Conservation (phyloP, 2,797 vertebrate species). For the Falco rusticolus region DNA sequence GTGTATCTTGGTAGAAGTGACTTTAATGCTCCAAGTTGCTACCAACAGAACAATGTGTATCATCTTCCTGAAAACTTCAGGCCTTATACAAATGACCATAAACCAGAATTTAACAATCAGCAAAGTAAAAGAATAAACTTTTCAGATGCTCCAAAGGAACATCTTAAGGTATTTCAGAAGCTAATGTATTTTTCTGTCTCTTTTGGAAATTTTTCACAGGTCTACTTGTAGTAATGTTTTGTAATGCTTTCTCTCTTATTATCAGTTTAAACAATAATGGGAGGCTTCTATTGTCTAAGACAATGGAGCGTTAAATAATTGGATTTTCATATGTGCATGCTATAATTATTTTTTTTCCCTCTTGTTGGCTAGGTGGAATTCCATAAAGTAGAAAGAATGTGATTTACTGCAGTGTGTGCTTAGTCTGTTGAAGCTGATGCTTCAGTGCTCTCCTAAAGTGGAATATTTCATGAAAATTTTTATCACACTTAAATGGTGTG, state of each 20-base stretch:
- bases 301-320: not conserved
- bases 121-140: slow-evolving; percentile 67
- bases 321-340: not conserved
- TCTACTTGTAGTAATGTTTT: not conserved
- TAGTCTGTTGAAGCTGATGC: not conserved
- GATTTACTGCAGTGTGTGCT: not conserved
- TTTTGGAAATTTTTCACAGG: not conserved
- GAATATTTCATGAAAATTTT: not conserved
- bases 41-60: slow-evolving; percentile 72
- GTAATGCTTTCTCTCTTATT: not conserved
- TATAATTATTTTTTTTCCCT: not conserved
- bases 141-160: slow-evolving; percentile 72
- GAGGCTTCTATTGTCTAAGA: not conserved
- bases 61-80: slow-evolving; percentile 79
- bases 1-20: slow-evolving; percentile 75
- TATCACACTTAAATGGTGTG: not conserved
- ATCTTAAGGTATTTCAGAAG: slow-evolving; percentile 82
- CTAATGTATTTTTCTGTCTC: not conserved
- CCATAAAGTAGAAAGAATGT: not conserved
- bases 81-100: slow-evolving; percentile 67
- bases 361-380: not conserved
- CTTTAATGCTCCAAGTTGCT: slow-evolving; percentile 74
- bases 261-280: not conserved
- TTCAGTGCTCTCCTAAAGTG: not conserved
- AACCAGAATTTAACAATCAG: slow-evolving; percentile 69